Evolutionary conservation across 2,113 vertebrate genomes (phyloP), one percentile per base, ranked within the genome.

Genomic region (Notiomystis cincta): DNA sequence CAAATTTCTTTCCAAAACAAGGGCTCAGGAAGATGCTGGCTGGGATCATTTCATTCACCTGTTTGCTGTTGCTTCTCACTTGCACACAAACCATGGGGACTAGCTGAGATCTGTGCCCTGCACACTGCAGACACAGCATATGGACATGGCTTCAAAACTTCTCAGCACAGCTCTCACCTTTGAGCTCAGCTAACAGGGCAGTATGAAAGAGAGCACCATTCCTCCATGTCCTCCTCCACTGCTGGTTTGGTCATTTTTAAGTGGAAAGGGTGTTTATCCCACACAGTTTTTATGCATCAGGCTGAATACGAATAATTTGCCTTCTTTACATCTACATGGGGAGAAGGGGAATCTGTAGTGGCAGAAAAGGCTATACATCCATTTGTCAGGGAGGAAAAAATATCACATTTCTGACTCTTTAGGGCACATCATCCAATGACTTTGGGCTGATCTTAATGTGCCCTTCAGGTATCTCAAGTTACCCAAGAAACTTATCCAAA

Each of bases 101-200:
- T 13, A 8, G 17, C 23, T 50, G 50, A 24, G 17, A 11, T 28
- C n/a, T 40, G 48, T 57, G 56, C n/a, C 48, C 16, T 33, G 22
- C 21, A 6, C 0, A 0, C 24, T 61, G 31, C 54, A 45, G 30
- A 11, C 15, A 50, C 19, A 35, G 47, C 5, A 0, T 5, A 10
- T 0, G 2, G 14, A 53, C 42, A 2, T 37, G 30, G 7, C 76
- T 53, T 27, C 62, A 48, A 31, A 48, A 33, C 38, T 35, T 45
- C 33, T 23, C 3, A 0, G 31, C 57, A 53, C n/a, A 61, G 20
- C 27, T 76, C 50, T 80, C 47, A 1, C 13, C 3, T 45, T 17
- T 45, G 30, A 67, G 20, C 50, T 64, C 38, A 47, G 31, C 60
- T 40, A 72, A 40, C 7, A 60, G 21, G 12, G 14, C n/a, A 31